Evolutionary conservation across 2,888 invertebrate genomes (phyloP), one percentile per base, ranked within the genome.

Genomic region (Drosophila percnosoma): DNA sequence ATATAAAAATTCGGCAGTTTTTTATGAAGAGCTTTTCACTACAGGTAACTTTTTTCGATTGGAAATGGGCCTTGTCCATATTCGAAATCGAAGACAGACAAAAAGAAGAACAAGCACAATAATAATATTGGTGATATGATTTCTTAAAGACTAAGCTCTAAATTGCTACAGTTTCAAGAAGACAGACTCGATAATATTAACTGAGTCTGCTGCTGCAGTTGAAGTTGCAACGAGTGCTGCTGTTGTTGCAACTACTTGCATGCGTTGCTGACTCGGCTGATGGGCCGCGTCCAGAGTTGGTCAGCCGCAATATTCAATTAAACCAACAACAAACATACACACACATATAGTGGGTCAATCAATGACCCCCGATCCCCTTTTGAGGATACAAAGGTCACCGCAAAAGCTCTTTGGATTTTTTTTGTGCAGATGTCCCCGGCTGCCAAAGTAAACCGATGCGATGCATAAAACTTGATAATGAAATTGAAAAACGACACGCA

Each of bases 401-500:
- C 76, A 84, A 70, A 70, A 70, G 74, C 74, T 68, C 68, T 65
- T 66, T 68, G 73, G 6, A 10, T 29, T 52, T 52, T 27, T 24
- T 53, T 51, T 63, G 29, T 55, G 18, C 53, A 59, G 52, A 60
- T 63, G 75, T 67, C 66, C 49, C 49, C 59, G 59, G 57, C 66
- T 61, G 77, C 80, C 80, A 75, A 45, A 85, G 82, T 84, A 88
- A 75, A 70, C 59, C 83, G 75, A 73, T 70, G 83, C 61, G 69
- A n/a, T 51, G 48, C 81, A 86, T 88, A 80, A 86, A 78, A 70
- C 76, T 72, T 86, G 88, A 84, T 84, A 84, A 83, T 78, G 83
- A 86, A 86, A 86, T 78, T 66, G 81, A 77, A 77, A 72, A 80
- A 52, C 54, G 42, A 49, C 77, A 80, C 29, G 68, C 63, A 63